Conservation (phyloP, 2,888 invertebrate genomes). For the Acanthacorydalis orientalis region DNA sequence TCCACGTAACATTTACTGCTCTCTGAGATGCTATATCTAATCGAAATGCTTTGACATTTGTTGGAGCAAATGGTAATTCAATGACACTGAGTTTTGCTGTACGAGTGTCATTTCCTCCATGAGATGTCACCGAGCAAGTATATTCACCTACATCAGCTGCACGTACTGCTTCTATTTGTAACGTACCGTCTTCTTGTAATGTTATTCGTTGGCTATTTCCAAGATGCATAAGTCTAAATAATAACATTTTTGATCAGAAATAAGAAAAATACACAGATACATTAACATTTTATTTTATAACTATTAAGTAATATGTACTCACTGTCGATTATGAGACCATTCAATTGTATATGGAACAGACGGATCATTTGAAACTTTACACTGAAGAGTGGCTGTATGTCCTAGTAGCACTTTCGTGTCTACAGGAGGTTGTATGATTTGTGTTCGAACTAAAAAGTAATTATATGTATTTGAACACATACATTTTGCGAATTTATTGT, state of each 20-base stretch:
- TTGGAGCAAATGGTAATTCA: constrained; percentile 88
- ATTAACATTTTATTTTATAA: too few species aligned
- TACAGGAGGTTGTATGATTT: constrained; percentile 85
- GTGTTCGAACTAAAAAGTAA: constrained; percentile 59
- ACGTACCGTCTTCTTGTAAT: constrained; percentile 64
- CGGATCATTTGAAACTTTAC: constrained; percentile 85
- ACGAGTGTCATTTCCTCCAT: constrained; percentile 85
- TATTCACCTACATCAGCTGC: constrained; percentile 90
- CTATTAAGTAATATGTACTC: constrained; percentile 21
- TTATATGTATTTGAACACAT: too few species aligned
- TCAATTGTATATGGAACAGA: constrained; percentile 71
- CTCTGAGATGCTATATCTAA: constrained; percentile 46
- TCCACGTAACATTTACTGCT: constrained; percentile 87
- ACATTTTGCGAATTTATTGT: constrained; percentile 1
- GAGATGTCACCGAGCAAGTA: constrained; percentile 75
- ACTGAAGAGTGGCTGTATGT: constrained; percentile 82
- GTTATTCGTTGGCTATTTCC: constrained; percentile 51
- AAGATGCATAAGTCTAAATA: constrained; percentile 35
- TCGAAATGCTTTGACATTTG: constrained; percentile 61
- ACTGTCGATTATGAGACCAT: constrained; percentile 80
- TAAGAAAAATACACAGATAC: too few species aligned
- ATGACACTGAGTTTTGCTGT: constrained; percentile 74
- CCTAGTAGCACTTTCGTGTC: constrained; percentile 84
- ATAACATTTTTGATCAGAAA: constrained; percentile 11
- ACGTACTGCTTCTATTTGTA: constrained; percentile 75